Evolutionary conservation across 2,113 vertebrate species (phyloP), one percentile per base, ranked within the genome.

Genomic region (Cathartes aura): DNA sequence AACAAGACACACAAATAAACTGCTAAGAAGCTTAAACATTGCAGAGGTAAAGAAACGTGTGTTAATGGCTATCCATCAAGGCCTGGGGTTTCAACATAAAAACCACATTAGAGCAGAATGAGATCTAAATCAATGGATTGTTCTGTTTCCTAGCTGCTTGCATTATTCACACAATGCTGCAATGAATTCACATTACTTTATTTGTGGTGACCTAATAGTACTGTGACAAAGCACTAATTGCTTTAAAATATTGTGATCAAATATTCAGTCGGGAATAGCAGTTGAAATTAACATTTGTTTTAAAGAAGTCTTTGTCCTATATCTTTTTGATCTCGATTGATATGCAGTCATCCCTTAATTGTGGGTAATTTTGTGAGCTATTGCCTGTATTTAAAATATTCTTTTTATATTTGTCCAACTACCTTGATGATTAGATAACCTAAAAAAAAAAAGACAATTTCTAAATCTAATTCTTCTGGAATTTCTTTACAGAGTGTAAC

Each of bases 321-420:
- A 83, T 89, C n/a, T 95, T 93, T 96, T 94, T 68, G 30, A 95
- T 95, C 64, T 92, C 24, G 92, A 93, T 89, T 95, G 92, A 82
- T 83, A 78, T 19, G 11, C 48, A 82, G 32, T 71, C n/a, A 89
- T 82, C 36, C 29, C 48, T 96, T 85, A 89, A 86, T 64, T 71
- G 48, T 16, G 26, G 29, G 43, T 71, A 91, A 93, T 95, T 91
- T 78, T 85, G 36, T 76, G 36, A 90, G 50, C 19, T 87, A 48
- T 85, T 91, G 73, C 52, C 40, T 62, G n/a, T 38, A 58, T 87
- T 93, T 93, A 83, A 89, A 96, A 94, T 58, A 82, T 5, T 89
- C 8, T 10, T 73, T 81, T 92, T 83, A 64, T 78, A 89, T 91
- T 94, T 78, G 40, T 60, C 38, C 24, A 92, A 82, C 59, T 87